Evolutionary conservation across 2,888 invertebrate species (phyloP).

Genomic region (Ormyrus pomaceus): DNA sequence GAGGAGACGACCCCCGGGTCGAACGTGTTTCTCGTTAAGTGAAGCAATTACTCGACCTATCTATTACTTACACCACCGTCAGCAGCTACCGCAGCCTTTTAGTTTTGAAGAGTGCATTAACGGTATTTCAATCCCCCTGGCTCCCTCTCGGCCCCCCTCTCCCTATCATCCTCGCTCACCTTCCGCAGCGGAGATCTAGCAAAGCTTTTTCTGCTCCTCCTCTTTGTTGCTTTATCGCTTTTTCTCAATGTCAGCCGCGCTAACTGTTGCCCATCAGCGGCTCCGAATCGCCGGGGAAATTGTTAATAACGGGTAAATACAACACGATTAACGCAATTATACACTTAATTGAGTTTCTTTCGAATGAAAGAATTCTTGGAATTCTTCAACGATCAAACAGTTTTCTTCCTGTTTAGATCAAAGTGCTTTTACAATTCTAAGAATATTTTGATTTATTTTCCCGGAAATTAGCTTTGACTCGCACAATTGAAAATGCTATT

Average conservation of each 20-base stretch:
- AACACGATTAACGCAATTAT: too few species aligned
- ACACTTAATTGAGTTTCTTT: too few species aligned
- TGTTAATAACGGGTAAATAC: background rate
- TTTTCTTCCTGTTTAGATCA: too few species aligned
- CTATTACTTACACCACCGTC: slow-evolving; percentile 73
- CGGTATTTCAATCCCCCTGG: slow-evolving; percentile 53
- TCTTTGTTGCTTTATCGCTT: background rate
- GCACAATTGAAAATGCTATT: too few species aligned
- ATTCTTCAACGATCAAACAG: too few species aligned
- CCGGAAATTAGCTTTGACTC: too few species aligned
- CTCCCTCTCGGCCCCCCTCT: background rate
- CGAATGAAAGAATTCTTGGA: too few species aligned
- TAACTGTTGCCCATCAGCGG: too few species aligned
- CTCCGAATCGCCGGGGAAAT: too few species aligned
- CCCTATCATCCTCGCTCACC: background rate
- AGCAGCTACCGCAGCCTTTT: slow-evolving; percentile 73
- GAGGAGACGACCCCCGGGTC: slow-evolving; percentile 52
- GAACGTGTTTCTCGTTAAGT: slow-evolving; percentile 75
- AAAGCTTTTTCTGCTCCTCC: background rate
- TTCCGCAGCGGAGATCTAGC: too few species aligned
- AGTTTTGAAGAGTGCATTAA: slow-evolving; percentile 70
- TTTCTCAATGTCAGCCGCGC: background rate
- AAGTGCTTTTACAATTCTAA: too few species aligned
- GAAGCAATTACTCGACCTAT: slow-evolving; percentile 75
- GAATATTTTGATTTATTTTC: too few species aligned